Evolutionary conservation across 2,113 vertebrate genomes (phyloP).

Genomic region (Pagrus major): DNA sequence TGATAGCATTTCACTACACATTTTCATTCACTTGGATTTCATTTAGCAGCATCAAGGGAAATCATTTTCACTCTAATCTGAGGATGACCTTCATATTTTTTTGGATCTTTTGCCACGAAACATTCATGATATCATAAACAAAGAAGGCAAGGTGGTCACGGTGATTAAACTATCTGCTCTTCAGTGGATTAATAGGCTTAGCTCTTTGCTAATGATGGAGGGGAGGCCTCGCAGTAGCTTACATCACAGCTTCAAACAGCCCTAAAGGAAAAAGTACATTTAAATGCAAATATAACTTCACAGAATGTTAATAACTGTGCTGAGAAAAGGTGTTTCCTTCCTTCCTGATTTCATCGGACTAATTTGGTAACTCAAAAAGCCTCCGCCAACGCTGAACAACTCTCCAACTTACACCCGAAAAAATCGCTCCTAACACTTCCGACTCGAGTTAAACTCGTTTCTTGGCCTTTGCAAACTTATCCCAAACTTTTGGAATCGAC

Average conservation of each 20-base stretch:
- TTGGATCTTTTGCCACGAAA: background rate
- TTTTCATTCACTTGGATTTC: conserved; percentile 21
- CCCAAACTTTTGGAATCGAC: conserved; percentile 49
- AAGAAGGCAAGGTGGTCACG: background rate
- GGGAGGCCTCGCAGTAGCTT: background rate
- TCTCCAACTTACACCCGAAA: conserved; percentile 48
- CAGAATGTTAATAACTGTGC: conserved; percentile 20
- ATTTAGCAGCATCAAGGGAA: background rate
- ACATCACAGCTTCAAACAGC: conserved; percentile 11
- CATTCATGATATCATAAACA: background rate
- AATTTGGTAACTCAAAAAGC: conserved; percentile 23
- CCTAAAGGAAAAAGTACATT: background rate
- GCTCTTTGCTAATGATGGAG: conserved; percentile 9
- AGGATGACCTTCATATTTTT: background rate
- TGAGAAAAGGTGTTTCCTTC: conserved; percentile 34
- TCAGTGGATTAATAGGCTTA: conserved; percentile 8
- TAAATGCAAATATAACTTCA: conserved; percentile 21
- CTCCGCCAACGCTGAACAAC: conserved; percentile 32
- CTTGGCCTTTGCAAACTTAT: conserved; percentile 34
- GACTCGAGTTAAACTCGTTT: conserved; percentile 14
- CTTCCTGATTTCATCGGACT: conserved; percentile 19
- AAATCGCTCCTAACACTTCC: conserved; percentile 52
- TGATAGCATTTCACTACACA: conserved; percentile 6
- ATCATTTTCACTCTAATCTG: background rate
- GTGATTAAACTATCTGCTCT: conserved; percentile 2